Base-by-base conservation (phyloP, 2,888 invertebrate species). In the Teinopalpus imperialis region DNA sequence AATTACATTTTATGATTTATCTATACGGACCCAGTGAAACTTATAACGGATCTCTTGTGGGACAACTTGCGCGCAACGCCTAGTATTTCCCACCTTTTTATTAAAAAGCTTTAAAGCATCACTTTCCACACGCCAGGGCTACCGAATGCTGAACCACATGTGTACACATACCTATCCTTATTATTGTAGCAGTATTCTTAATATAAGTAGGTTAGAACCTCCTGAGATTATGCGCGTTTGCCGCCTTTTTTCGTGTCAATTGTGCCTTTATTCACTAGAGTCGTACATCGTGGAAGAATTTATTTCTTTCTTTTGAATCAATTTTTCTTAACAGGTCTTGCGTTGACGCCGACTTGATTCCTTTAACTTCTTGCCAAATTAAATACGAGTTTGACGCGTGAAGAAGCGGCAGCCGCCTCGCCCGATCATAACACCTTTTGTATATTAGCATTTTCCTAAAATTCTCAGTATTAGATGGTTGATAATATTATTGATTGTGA, bases 131-230 rank as follows among this genome's bases (percentile, higher is more conserved):
- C 66, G 57, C 62, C 74, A 63, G 59, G 72, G 74, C 68, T 75
- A 74, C 75, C 70, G 63, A 74, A 74, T 73, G 83, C 80, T 79
- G 74, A 72, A 67, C 73, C 76, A 79, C 77, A 71, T 81, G 77
- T 82, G 78, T 74, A 79, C 77, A 80, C 75, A n/a, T n/a, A n/a
- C 71, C 71, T 74, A 63, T 60, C 73, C 72, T 68, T 74, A 73
- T 69, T 73, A 74, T 64, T 60, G 69, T 82, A 85, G 82, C 82
- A 85, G 83, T 85, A 86, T 83, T 86, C 64, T 74, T 82, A 82
- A 78, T 61, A 52, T 85, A 86, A 82, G 77, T 86, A 86, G 81
- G 80, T 69, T 85, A 83, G 79, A 75, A 71, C 78, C 74, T 71
- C 69, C 69, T 75, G 85, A 86, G 85, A 85, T 85, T 83, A 79